These are phyloP conservation scores for Rhadinocentrus ornatus DNA, from an alignment of 2,797 vertebrate species.

Conservation along the genomic window DNA sequence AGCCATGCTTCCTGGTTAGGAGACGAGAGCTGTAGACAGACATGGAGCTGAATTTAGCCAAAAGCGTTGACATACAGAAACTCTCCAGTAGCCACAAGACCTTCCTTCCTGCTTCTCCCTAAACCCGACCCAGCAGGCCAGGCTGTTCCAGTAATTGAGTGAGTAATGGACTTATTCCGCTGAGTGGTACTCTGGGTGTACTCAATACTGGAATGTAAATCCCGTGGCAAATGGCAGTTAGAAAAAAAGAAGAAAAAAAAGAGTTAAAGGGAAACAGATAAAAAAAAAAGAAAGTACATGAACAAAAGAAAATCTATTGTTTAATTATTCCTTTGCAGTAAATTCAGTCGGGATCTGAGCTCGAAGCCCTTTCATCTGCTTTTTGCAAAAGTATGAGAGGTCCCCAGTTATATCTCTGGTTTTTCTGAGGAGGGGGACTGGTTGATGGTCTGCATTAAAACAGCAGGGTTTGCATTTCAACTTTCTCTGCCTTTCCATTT, in stretches of 20 bases:
- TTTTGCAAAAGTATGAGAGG: slow-evolving; percentile 1
- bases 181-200: slow-evolving; percentile 81
- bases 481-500: slow-evolving; percentile 26
- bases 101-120: slow-evolving; percentile 67
- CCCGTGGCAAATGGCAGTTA: slow-evolving; percentile 77
- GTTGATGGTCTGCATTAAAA: slow-evolving; percentile 13
- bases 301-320: slow-evolving; percentile 69
- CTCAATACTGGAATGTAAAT: slow-evolving; percentile 79
- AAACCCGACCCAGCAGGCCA: slow-evolving; percentile 73
- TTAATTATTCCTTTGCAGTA: slow-evolving; percentile 62
- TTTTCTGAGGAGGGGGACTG: not conserved
- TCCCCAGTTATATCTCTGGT: slow-evolving; percentile 17
- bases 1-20: slow-evolving; percentile 28
- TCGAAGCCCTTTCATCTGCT: slow-evolving; percentile 33
- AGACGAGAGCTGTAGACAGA: slow-evolving; percentile 53
- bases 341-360: slow-evolving; percentile 48
- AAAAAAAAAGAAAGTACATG: slow-evolving; percentile 46
- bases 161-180: slow-evolving; percentile 84
- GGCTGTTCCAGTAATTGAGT: slow-evolving; percentile 82
- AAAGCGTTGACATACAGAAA: slow-evolving; percentile 69
- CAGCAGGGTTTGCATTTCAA: slow-evolving; percentile 3
- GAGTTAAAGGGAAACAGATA: slow-evolving; percentile 59
- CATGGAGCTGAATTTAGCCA: slow-evolving; percentile 58
- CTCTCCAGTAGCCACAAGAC: slow-evolving; percentile 68
- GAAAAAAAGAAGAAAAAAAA: slow-evolving; percentile 15